Conservation (phyloP, 2,888 invertebrate species). For the Autographa gamma region DNA sequence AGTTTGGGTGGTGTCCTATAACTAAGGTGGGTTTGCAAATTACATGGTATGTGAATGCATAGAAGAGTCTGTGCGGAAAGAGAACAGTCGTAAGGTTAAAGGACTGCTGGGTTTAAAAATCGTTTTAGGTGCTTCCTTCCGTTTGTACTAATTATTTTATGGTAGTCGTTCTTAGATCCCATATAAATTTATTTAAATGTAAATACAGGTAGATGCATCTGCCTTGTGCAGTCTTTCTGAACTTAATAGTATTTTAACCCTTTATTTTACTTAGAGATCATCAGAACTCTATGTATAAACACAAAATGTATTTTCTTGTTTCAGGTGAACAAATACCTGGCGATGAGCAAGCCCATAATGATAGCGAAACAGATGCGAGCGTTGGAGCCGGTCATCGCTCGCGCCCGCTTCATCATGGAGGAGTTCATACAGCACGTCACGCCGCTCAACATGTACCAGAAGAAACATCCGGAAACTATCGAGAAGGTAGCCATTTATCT, state of each 20-base stretch:
- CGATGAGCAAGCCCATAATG: slow-evolving; percentile 60
- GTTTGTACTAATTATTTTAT: no score
- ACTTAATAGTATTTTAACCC: no score
- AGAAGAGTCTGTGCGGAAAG: no score
- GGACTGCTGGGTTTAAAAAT: no score
- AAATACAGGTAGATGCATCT: no score
- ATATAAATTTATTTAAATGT: no score
- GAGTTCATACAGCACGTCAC: slow-evolving; percentile 83
- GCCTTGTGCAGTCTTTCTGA: no score
- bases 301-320: slow-evolving; percentile 5
- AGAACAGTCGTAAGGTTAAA: no score
- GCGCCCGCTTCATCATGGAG: slow-evolving; percentile 82
- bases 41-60: background rate
- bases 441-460: slow-evolving; percentile 71
- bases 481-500: slow-evolving; percentile 7
- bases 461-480: slow-evolving; percentile 31
- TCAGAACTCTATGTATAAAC: no score
- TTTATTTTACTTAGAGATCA: no score
- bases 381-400: slow-evolving; percentile 72
- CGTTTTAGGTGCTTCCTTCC: no score
- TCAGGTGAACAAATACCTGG: slow-evolving; percentile 74
- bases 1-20: slow-evolving; percentile 79
- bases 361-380: slow-evolving; percentile 74
- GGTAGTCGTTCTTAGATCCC: no score
- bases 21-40: slow-evolving; percentile 60